phyloP scores from a whole-genome alignment of 1,140 invertebrate species.

The Plutomurus gul region DNA sequence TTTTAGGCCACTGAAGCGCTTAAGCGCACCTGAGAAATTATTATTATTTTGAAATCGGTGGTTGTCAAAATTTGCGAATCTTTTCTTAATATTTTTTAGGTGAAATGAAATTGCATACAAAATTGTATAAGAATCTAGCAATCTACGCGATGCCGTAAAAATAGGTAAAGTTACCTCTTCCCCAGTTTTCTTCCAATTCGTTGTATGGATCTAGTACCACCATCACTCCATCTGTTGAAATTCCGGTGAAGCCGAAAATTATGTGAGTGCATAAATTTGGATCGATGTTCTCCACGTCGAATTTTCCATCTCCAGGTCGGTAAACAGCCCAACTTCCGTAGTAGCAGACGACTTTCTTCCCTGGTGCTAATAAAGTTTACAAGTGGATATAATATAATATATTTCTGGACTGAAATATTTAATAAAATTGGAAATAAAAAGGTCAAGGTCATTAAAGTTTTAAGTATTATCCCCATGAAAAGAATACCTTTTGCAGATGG shows the following conservation, averaged over 20 bases:
- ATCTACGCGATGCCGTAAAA: background rate
- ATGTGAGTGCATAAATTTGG: slow-evolving; percentile 70
- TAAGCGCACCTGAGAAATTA: slow-evolving; percentile 55
- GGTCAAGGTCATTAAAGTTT: too few species aligned
- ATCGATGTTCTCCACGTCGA: slow-evolving; percentile 64
- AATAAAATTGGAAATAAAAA: too few species aligned
- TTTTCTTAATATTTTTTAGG: too few species aligned
- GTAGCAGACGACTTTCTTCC: slow-evolving; percentile 65
- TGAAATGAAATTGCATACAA: background rate
- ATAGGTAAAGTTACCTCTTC: slow-evolving; percentile 55
- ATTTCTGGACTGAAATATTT: too few species aligned
- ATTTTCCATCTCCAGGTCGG: slow-evolving; percentile 63
- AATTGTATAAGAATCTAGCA: background rate
- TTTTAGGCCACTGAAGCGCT: slow-evolving; percentile 58
- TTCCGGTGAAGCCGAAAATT: slow-evolving; percentile 70
- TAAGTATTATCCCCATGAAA: too few species aligned
- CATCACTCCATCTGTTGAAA: slow-evolving; percentile 57
- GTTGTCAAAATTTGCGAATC: too few species aligned
- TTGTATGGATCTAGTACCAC: slow-evolving; percentile 59
- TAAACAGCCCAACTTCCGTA: slow-evolving; percentile 66
- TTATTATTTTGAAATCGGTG: too few species aligned
- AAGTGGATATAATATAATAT: background rate
- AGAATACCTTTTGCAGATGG: too few species aligned
- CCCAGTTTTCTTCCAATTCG: slow-evolving; percentile 60
- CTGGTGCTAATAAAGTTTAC: background rate